Percentiles rank a stretch among this genome's conserved stretches.
phyloP scores from a whole-genome alignment of 2,113 vertebrate genomes.

The Tachysurus fulvidraco region DNA sequence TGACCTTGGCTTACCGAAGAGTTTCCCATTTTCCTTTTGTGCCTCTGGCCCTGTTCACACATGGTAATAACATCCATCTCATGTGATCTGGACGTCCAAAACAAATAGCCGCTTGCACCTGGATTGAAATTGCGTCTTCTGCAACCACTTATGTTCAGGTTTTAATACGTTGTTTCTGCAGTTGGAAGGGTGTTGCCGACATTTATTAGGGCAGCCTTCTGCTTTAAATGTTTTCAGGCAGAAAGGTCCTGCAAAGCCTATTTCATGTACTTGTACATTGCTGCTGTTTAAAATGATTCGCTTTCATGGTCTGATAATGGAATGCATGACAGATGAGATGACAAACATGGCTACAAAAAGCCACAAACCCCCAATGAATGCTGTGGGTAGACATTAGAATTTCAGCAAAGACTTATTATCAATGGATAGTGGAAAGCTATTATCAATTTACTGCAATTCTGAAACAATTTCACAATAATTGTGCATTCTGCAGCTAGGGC shows the following conservation, averaged over 20 bases:
- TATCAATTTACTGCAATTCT: neutral
- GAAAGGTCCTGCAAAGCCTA: neutral
- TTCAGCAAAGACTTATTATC: neutral
- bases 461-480: neutral
- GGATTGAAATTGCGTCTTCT: neutral
- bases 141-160: neutral
- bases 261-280: neutral
- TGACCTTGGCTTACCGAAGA: slow-evolving; percentile 1
- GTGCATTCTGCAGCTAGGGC: neutral
- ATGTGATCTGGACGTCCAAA: neutral
- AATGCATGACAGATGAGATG: neutral
- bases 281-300: neutral
- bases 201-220: neutral
- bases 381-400: neutral
- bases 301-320: neutral
- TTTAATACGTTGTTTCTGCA: neutral
- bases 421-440: neutral
- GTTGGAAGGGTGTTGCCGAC: neutral
- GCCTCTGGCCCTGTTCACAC: neutral
- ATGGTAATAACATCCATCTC: neutral
- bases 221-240: neutral
- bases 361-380: neutral
- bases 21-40: neutral
- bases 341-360: neutral
- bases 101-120: neutral